phyloP scores from a whole-genome alignment of 2,888 invertebrate species.

The Brenthis hecate region DNA sequence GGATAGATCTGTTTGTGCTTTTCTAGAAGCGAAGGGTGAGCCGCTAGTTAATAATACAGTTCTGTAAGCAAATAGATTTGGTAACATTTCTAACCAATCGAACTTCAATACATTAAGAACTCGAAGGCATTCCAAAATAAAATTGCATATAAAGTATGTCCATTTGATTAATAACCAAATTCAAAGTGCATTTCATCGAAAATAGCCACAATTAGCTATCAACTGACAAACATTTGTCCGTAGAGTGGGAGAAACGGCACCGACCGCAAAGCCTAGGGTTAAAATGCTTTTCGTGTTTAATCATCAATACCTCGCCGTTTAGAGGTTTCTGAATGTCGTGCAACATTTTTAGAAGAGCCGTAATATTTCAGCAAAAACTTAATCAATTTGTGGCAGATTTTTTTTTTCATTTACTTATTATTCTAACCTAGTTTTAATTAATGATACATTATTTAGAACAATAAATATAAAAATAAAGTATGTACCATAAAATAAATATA shows the following conservation, averaged over 20 bases:
- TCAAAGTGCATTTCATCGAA: constrained; percentile 18
- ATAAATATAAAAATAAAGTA: not conserved
- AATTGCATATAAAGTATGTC: not conserved
- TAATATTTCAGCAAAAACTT: constrained; percentile 2
- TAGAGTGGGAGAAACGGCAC: constrained; percentile 19
- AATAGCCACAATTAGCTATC: constrained; percentile 37
- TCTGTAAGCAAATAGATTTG: no score
- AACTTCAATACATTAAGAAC: not conserved
- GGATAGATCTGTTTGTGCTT: no score
- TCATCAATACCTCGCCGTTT: constrained; percentile 38
- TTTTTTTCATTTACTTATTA: not conserved
- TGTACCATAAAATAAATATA: not conserved
- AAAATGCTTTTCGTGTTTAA: constrained; percentile 73
- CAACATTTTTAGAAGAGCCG: constrained; percentile 5
- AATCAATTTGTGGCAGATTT: not conserved
- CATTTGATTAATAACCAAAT: not conserved
- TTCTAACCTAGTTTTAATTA: no score
- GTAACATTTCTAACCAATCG: no score
- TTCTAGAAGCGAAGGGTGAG: no score
- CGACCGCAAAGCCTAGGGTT: constrained; percentile 63
- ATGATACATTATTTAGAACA: not conserved
- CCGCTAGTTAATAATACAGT: no score
- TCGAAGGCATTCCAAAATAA: not conserved
- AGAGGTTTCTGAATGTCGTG: constrained; percentile 18
- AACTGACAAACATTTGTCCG: constrained; percentile 31